Conservation (phyloP, 2,113 vertebrate genomes). For the Tiliqua scincoides region DNA sequence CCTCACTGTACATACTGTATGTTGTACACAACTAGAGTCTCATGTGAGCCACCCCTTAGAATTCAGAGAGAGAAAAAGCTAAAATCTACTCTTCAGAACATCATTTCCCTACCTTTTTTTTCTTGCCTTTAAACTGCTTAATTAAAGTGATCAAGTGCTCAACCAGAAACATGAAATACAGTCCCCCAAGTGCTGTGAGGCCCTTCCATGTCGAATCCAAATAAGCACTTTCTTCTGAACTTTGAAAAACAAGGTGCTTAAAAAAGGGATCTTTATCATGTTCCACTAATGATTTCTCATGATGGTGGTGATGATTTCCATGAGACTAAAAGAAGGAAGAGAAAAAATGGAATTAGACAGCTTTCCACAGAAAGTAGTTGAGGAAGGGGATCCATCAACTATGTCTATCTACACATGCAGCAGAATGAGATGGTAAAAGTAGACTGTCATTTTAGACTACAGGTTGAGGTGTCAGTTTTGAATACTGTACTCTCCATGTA, state of each 20-base stretch:
- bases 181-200: slow-evolving; percentile 89
- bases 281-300: slow-evolving; percentile 71
- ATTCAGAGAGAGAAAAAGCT: not conserved
- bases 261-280: slow-evolving; percentile 69
- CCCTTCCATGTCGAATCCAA: slow-evolving; percentile 94
- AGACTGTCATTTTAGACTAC: not conserved
- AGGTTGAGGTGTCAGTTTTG: not conserved
- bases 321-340: slow-evolving; percentile 74
- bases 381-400: no score
- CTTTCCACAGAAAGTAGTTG: not conserved
- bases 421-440: not conserved
- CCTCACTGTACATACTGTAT: no score
- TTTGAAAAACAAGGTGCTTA: slow-evolving; percentile 75
- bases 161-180: slow-evolving; percentile 98
- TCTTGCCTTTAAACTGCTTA: slow-evolving; percentile 98
- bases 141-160: slow-evolving; percentile 96
- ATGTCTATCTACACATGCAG: no score
- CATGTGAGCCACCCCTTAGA: not conserved
- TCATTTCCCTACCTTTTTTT: slow-evolving; percentile 86
- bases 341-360: slow-evolving; percentile 29
- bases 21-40: not conserved
- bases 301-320: slow-evolving; percentile 79
- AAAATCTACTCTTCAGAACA: not conserved
- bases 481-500: not conserved
- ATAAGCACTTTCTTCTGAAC: slow-evolving; percentile 76